Evolutionary conservation across 1,140 invertebrate genomes (phyloP), one percentile per base, ranked within the genome.

Genomic region (Nasonia longicornis): DNA sequence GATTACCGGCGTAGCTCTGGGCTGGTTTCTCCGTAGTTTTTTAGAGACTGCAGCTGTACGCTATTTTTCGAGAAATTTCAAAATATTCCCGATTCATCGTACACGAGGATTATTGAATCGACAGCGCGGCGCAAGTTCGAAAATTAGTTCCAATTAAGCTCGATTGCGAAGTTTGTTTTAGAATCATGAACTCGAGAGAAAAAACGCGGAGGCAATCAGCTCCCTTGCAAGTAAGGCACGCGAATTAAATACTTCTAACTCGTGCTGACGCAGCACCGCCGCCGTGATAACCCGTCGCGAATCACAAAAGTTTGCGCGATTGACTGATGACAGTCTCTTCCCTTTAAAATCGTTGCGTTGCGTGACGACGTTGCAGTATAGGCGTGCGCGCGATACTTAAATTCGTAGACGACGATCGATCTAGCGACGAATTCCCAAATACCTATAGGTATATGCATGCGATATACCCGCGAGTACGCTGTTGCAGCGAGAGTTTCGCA

Each of bases 91-190:
- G 0, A 35, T 35, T 35, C 4, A 35, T 35, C 31, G 31, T 0
- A 35, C 31, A 64, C 8, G n/a, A n/a, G 58, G 2, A 7, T 35
- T 35, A 35, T 35, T 35, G 31, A 31, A 31, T 38, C 8, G 38
- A 38, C 38, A 38, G n/a, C 63, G 63, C 11, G 26, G 64, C 29
- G 26, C 26, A 29, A 29, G 2, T 31, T 29, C 29, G 64, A 67
- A 67, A 73, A 73, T 66, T 45, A 63, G 10, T 58, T 29, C 26
- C 70, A 73, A 79, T 80, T 38, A 80, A 80, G 52, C 79, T 69
- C 38, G 72, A 67, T 69, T 74, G 64, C 42, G 16, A 80, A 80
- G 79, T 80, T 80, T 80, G 79, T 80, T 80, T 80, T 80, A 20
- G 16, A 75, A 80, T 80, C 69, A 48, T 20, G n/a, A 80, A 66